Evolutionary conservation across 2,113 vertebrate genomes (phyloP), one percentile per base, ranked within the genome.

Genomic region (Colistium nudipinnis): DNA sequence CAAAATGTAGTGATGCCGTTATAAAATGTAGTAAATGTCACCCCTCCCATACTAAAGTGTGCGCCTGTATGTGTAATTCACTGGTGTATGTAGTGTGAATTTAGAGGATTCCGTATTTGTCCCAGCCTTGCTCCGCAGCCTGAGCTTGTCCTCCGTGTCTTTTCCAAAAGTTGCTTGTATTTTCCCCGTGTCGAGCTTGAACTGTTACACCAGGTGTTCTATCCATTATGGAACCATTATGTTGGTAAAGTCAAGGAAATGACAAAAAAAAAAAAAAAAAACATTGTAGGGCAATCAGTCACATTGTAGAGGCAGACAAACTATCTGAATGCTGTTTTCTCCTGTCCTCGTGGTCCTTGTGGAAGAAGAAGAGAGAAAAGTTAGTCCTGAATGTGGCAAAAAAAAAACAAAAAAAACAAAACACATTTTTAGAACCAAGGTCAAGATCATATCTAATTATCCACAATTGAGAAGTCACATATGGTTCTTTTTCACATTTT

Each of bases 1-100:
- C 47, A 78, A 82, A 83, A 88, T 81, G 87, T 87, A 87, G 85
- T 85, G 87, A 88, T 41, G 44, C 47, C 48, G 57, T 22, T 20
- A 44, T 78, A 62, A 76, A n/a, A 55, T 74, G 60, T 28, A 43
- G 78, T 59, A 49, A 44, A 56, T 28, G 38, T 25, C 43, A 9
- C 19, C 24, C 13, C 63, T 30, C 60, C 57, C 47, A 53, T 67
- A 27, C 38, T 66, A 33, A n/a, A 62, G 24, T 74, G 73, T 76
- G 63, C 28, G 68, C 56, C 62, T 78, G 39, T 61, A 3, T 12
- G 43, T 56, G 63, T 62, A 41, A 76, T 35, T 75, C 24, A 62
- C 62, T 85, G 73, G 81, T 70, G 25, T 44, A 74, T 71, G 85
- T 87, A 87, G 82, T 83, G 81, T 83, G 54, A 48, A 68, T 73